Evolutionary conservation across 2,797 vertebrate species (phyloP).

Genomic region (Cetoscarus ocellatus): DNA sequence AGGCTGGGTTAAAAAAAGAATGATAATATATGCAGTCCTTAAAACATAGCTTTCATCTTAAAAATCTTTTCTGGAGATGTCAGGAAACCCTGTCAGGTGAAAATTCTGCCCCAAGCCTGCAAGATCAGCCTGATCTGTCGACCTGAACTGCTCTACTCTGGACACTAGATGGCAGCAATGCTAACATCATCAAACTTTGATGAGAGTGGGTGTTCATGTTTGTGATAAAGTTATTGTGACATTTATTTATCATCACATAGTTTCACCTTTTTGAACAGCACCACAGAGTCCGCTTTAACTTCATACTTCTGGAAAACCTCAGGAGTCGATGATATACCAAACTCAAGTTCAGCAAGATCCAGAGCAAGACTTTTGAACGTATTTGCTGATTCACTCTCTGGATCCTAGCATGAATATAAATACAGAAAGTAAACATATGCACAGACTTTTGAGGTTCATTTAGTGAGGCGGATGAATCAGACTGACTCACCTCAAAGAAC

Average conservation of each 20-base stretch:
- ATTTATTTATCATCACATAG: not conserved
- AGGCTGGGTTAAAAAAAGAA: no score
- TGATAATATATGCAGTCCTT: no score
- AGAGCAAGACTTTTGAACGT: constrained; percentile 78
- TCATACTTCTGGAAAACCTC: constrained; percentile 88
- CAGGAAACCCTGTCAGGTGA: no score
- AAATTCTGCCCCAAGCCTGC: no score
- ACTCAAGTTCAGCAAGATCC: constrained; percentile 78
- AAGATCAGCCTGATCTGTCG: no score
- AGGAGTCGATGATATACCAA: constrained; percentile 80
- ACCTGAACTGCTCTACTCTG: not conserved
- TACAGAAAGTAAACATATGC: not conserved
- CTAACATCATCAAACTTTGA: not conserved
- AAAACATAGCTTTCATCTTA: no score
- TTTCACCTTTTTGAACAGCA: constrained; percentile 92
- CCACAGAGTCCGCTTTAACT: constrained; percentile 80
- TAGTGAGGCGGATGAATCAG: not conserved
- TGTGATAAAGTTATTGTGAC: not conserved
- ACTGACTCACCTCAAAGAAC: constrained; percentile 88
- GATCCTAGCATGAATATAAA: constrained; percentile 31
- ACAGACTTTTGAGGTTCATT: not conserved
- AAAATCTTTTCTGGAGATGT: no score
- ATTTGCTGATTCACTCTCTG: constrained; percentile 76
- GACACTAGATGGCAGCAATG: constrained; percentile 46
- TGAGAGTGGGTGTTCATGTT: not conserved